Conservation (phyloP, 2,888 invertebrate species). For the Plusia festucae region DNA sequence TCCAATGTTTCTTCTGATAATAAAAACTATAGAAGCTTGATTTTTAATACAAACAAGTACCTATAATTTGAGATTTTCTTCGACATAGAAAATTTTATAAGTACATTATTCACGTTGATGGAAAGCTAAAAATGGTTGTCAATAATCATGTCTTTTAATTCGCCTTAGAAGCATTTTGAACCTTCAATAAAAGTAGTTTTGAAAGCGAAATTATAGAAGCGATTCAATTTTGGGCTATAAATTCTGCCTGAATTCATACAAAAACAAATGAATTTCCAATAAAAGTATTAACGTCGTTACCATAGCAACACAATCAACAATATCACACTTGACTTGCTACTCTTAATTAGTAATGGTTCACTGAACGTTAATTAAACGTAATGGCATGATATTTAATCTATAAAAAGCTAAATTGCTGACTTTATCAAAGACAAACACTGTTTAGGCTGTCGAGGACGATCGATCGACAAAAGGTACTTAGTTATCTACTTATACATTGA, state of each 20-base stretch:
- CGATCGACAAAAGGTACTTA: slow-evolving; percentile 34
- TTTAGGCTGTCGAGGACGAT: slow-evolving; percentile 67
- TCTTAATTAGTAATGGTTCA: slow-evolving; percentile 75
- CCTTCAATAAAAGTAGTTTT: no score
- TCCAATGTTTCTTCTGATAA: slow-evolving; percentile 16
- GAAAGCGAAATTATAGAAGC: not conserved
- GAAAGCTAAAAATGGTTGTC: no score
- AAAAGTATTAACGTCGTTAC: slow-evolving; percentile 27
- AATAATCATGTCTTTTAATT: not conserved
- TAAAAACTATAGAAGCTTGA: not conserved
- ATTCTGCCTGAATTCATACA: not conserved
- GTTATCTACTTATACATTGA: slow-evolving; percentile 8
- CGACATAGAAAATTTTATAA: no score
- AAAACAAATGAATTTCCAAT: slow-evolving; percentile 27
- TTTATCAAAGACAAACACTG: slow-evolving; percentile 77
- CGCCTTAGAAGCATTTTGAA: no score
- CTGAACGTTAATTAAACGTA: slow-evolving; percentile 77
- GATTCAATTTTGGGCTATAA: not conserved
- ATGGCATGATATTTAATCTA: slow-evolving; percentile 80
- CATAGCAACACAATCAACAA: slow-evolving; percentile 37
- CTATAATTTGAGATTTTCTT: no score
- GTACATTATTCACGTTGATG: no score
- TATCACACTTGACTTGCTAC: slow-evolving; percentile 42
- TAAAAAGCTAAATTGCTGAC: slow-evolving; percentile 69
- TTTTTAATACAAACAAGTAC: not conserved